A percentile compares a stretch with the other conserved stretches of the same genome.
These are phyloP conservation scores for Petrolisthes cinctipes DNA, from an alignment of 2,888 invertebrate genomes.

Conservation along the genomic window DNA sequence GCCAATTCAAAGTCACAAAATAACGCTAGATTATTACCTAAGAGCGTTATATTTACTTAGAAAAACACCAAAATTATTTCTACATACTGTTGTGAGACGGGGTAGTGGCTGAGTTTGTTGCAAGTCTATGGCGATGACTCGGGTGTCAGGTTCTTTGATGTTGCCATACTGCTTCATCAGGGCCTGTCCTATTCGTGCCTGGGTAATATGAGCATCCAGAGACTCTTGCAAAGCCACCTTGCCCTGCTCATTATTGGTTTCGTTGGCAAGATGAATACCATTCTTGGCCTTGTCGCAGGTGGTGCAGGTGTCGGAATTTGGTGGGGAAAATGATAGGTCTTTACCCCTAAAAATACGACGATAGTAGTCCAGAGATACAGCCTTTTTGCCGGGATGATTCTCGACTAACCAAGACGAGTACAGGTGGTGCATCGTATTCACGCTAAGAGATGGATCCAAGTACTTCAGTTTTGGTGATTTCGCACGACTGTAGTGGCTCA, in stretches of 20 bases:
- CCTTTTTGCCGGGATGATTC: not conserved
- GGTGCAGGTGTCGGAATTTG: no score
- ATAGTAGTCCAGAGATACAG: no score
- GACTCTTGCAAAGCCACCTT: not conserved
- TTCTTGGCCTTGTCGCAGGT: no score
- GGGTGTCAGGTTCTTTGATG: not conserved
- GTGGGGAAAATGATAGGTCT: no score
- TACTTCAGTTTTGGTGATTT: conserved; percentile 2
- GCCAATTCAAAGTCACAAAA: no score
- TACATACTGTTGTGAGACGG: not conserved
- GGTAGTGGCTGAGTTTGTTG: not conserved
- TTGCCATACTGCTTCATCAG: conserved; percentile 4
- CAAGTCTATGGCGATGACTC: conserved; percentile 1
- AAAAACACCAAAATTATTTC: no score
- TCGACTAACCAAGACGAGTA: not conserved
- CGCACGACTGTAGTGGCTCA: not conserved
- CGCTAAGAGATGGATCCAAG: not conserved
- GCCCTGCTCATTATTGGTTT: conserved; percentile 8
- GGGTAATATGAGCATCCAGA: not conserved
- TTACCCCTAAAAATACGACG: no score
- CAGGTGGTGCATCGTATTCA: not conserved
- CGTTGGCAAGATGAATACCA: not conserved
- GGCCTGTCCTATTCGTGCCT: not conserved
- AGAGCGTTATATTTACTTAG: no score
- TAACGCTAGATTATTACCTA: no score